A percentile compares a stretch with the other conserved stretches of the same genome.
phyloP scores from a whole-genome alignment of 2,797 vertebrate genomes.

The Lithobates sylvaticus region DNA sequence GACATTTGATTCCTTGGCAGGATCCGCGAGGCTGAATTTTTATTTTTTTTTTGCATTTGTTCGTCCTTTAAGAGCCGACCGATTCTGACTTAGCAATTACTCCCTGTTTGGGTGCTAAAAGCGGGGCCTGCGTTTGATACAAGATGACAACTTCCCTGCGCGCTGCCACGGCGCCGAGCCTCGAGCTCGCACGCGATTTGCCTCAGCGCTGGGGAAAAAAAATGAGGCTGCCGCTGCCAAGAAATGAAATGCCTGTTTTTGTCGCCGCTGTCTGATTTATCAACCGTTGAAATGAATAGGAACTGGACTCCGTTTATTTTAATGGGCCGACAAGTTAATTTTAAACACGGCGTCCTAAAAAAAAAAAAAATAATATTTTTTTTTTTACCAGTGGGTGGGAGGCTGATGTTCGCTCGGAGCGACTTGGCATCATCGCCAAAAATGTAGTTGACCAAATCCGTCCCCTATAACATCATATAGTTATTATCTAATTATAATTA shows the following conservation, averaged over 20 bases:
- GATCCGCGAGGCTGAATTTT: not conserved
- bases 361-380: not conserved
- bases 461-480: not conserved
- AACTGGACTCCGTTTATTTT: conserved; percentile 60
- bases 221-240: conserved; percentile 43
- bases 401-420: not conserved
- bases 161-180: conserved; percentile 6
- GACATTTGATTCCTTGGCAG: not conserved
- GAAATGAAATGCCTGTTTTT: conserved; percentile 58
- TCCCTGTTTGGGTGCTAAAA: conserved; percentile 32
- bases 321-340: conserved; percentile 60
- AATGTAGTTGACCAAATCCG: not conserved
- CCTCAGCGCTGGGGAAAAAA: not conserved
- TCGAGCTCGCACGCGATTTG: conserved; percentile 8
- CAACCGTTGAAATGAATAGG: conserved; percentile 53
- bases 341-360: conserved; percentile 52
- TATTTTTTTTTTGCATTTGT: conserved; percentile 9
- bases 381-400: not conserved
- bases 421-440: conserved; percentile 22
- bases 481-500: not conserved
- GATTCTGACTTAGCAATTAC: conserved; percentile 29
- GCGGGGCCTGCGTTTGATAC: not conserved
- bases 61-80: conserved; percentile 14
- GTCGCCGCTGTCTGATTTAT: conserved; percentile 53
- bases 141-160: conserved; percentile 24